Evolutionary conservation across 1,140 invertebrate species (phyloP).

Genomic region (Anadara kagoshimensis): DNA sequence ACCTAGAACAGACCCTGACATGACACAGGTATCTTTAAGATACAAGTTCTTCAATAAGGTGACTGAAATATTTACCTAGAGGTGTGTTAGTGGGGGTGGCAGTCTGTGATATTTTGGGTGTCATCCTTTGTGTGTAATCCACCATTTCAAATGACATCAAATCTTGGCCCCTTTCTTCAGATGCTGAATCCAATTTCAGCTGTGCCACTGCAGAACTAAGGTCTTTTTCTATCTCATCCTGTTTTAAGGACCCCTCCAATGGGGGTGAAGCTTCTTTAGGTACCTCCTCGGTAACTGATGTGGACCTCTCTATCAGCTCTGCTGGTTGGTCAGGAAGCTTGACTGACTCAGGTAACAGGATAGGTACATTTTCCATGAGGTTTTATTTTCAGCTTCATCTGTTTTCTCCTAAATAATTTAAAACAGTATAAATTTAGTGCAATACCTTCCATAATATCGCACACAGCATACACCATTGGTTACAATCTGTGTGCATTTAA

Average conservation of each 20-base stretch:
- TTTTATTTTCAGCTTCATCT: constrained; percentile 1
- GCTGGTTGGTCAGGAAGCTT: neutral
- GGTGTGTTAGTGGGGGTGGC: constrained; percentile 55
- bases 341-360: neutral
- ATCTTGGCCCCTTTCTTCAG: constrained; percentile 27
- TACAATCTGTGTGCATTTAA: too few relatives aligned
- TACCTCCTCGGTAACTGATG: neutral
- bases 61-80: constrained; percentile 30
- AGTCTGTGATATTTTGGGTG: constrained; percentile 40
- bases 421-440: too few relatives aligned
- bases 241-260: too few relatives aligned
- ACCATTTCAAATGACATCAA: constrained; percentile 56
- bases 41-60: too few relatives aligned
- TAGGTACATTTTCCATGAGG: neutral
- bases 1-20: too few relatives aligned
- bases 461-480: too few relatives aligned
- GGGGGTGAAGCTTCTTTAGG: neutral
- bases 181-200: constrained; percentile 18
- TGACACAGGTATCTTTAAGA: too few relatives aligned
- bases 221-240: constrained; percentile 9
- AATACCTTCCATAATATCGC: too few relatives aligned
- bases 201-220: constrained; percentile 32
- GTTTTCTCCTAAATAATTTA: neutral
- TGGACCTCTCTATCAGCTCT: constrained; percentile 1
- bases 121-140: constrained; percentile 1